Base-by-base conservation (phyloP, 2,797 vertebrate genomes). In the Esox lucius region DNA sequence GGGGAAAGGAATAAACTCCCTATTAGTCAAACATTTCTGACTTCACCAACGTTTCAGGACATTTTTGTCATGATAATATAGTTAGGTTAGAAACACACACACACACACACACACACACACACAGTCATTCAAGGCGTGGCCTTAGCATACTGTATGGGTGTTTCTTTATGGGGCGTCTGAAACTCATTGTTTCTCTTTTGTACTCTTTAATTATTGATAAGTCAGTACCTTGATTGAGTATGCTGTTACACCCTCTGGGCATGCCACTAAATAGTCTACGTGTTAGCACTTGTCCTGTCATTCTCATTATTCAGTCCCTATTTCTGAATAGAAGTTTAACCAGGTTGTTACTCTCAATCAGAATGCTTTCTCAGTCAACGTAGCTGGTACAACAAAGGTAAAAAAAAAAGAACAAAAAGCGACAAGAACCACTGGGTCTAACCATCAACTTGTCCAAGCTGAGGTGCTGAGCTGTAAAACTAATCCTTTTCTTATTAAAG, bases 111-210 rank as follows among this genome's bases (percentile, higher is more conserved):
- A 53, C 49, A 53, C 49, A 53, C 49, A 53, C 49, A 53, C 49
- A 53, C 49, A 53, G 4, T 7, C 53, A 22, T 15, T 68, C 70
- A 49, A 85, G 90, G 90, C 46, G 81, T 81, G 85, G 83, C 70
- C 71, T 73, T 16, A 75, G 84, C 79, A 79, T 77, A 82, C 73
- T 84, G 56, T 68, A 83, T 80, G 85, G 84, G 87, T 79, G 87
- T 90, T 87, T 90, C 76, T 84, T 75, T 66, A 84, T 80, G 8
- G 72, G 8, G 72, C 68, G 75, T 83, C 74, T 85, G 83, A 7
- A 75, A 53, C 83, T 82, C 68, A 80, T 89, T 88, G 86, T 91
- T 84, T 71, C 15, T n/a, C 71, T 85, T 88, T 79, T 88, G 85
- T 86, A 82, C 71, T 35, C 75, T 81, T 75, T 56, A 83, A 84